Evolutionary conservation across 2,888 invertebrate genomes (phyloP), one percentile per base, ranked within the genome.

Genomic region (Erebia palarica): DNA sequence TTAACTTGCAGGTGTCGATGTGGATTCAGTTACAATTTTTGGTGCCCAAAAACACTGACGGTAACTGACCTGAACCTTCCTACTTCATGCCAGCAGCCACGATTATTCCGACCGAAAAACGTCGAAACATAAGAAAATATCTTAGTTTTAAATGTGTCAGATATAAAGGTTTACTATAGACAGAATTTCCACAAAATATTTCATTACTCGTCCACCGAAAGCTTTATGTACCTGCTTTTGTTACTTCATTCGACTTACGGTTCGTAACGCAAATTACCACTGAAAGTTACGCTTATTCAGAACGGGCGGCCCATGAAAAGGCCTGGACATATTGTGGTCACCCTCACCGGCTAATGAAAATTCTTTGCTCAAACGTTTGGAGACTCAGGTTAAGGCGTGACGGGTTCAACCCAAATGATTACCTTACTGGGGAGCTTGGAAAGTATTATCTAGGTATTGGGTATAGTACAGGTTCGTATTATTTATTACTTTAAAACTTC

Each of bases 311-410:
- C 59, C 71, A 65, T 72, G 69, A 73, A 72, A 72, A 74, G 72
- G 73, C 68, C 53, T 65, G 72, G 75, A 75, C 75, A 70, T 78
- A 36, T 36, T 36, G 77, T 75, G 76, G 78, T 77, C 70, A 57
- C 73, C 75, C 78, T 75, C 70, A 68, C 73, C 65, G 73, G 64
- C 78, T 80, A 81, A 81, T 81, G 80, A 80, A 81, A 80, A 80
- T 79, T 80, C 80, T 80, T 80, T 80, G 71, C 63, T 71, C 75
- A 78, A 78, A 78, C 75, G 77, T 79, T 80, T 75, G 77, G 77
- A 70, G 75, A 74, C 70, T 65, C 75, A 49, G 69, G 72, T 73
- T 66, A 72, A 74, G 68, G 66, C 73, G 70, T 76, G 78, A 77
- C 76, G 77, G 73, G 71, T 76, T 73, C 64, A 70, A 75, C 75